These are phyloP conservation scores for Holothuria leucospilota DNA, from an alignment of 53 echinoderm and acorn worm genomes.

Conservation along the genomic window DNA sequence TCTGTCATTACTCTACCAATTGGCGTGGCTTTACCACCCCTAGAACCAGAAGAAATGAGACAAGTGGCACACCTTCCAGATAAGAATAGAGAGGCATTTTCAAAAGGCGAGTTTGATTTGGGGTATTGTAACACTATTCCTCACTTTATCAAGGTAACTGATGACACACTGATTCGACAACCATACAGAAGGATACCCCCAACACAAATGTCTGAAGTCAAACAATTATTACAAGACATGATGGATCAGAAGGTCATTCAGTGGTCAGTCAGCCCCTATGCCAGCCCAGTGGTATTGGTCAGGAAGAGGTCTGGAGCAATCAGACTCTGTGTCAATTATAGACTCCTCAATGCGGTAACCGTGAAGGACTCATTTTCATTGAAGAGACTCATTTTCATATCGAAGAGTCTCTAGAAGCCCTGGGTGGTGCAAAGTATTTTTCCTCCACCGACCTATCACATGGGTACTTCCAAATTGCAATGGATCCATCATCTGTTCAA, in stretches of 20 bases:
- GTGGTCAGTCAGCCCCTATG: slow-evolving; percentile 53
- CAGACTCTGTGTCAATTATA: slow-evolving; percentile 60
- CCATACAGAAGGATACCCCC: slow-evolving; percentile 43
- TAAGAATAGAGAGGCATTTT: slow-evolving; percentile 58
- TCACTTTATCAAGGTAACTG: slow-evolving; percentile 55
- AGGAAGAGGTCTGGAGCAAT: slow-evolving; percentile 50
- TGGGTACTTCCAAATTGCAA: slow-evolving; percentile 57
- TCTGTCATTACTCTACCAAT: slow-evolving; percentile 20
- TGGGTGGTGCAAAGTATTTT: slow-evolving; percentile 50
- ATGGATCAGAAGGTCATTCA: slow-evolving; percentile 22
- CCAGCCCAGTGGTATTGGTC: slow-evolving; percentile 57
- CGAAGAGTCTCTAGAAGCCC: slow-evolving; percentile 48
- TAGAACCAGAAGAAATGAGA: slow-evolving; percentile 8
- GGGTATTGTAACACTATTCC: slow-evolving; percentile 63
- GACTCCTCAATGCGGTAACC: slow-evolving; percentile 45
- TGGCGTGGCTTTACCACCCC: slow-evolving; percentile 14
- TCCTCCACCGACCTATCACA: slow-evolving; percentile 50
- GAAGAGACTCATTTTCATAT: too few relatives aligned
- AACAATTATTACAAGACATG: slow-evolving; percentile 30
- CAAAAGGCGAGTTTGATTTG: slow-evolving; percentile 63
- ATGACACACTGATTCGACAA: slow-evolving; percentile 12
- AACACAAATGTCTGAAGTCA: slow-evolving; percentile 36
- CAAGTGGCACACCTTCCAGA: slow-evolving; percentile 37
- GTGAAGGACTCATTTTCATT: slow-evolving; percentile 57
- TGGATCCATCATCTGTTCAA: slow-evolving; percentile 23